Conservation (phyloP, 2,113 vertebrate genomes). For the Nannospalax galili region DNA sequence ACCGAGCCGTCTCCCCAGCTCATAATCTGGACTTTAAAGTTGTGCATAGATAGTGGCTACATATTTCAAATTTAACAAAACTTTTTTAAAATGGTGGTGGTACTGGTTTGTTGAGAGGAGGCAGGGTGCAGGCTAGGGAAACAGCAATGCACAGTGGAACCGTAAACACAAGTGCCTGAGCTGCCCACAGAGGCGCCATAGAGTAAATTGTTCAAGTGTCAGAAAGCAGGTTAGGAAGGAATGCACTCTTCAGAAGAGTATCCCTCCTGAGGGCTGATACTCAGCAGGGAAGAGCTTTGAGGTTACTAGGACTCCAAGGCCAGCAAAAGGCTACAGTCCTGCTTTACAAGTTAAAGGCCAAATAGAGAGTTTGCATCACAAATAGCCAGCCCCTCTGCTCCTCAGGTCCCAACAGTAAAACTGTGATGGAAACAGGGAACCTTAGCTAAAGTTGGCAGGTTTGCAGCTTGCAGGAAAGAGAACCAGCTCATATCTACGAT, state of each 20-base stretch:
- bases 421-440: not conserved
- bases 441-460: not conserved
- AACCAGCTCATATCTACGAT: not conserved
- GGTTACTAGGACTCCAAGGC: not conserved
- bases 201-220: slow-evolving; percentile 37
- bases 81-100: not conserved
- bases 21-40: not conserved
- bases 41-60: not conserved
- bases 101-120: not conserved
- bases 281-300: not conserved
- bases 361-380: slow-evolving; percentile 2
- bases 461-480: not conserved
- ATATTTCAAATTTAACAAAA: slow-evolving; percentile 23
- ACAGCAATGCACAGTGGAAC: not conserved
- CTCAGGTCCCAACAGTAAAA: not conserved
- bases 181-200: not conserved
- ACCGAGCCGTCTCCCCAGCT: not conserved
- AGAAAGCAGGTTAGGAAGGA: slow-evolving; percentile 50
- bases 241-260: not conserved
- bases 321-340: not conserved
- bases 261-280: not conserved
- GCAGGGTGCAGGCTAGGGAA: not conserved
- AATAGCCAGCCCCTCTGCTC: not conserved
- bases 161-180: not conserved
- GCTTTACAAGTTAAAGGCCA: not conserved